Base-by-base conservation (phyloP, 2,888 invertebrate species). In the Craniophora ligustri region DNA sequence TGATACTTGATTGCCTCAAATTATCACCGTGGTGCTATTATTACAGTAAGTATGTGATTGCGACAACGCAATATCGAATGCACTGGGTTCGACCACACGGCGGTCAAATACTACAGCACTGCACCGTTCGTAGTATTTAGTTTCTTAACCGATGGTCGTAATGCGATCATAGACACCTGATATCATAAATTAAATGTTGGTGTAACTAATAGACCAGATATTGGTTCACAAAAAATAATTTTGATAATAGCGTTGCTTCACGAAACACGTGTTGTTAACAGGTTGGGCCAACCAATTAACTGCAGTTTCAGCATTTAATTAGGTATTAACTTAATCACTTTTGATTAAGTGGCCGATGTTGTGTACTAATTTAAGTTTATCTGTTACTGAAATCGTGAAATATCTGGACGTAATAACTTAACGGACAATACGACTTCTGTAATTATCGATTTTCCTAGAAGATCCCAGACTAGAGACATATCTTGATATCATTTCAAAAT, bases 71-170 rank as follows among this genome's bases (percentile, higher is more conserved):
- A 82, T 87, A 89, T 89, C 86, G 64, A 84, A 86, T 88, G 76
- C 82, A 81, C 82, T 72, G 76, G 75, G 76, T 79, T 69, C 75
- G 79, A 90, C 91, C 90, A 83, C 91, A 89, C 67, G 60, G 85
- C 67, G 85, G 85, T 86, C 72, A 76, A 76, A 66, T 67, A 72
- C 53, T 55, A 61, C 53, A 30, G 36, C 75, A 70, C 66, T 64
- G 68, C 72, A 67, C 69, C 77, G 76, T 81, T 76, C 56, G 57
- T 42, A 56, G 79, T 86, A 79, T 89, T 84, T 76, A 78, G 80
- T 91, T 91, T 87, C 90, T 67, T 78, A 85, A 88, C 85, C 81
- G 60, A 79, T 76, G 78, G 70, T 76, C 53, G 89, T 85, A 88
- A 89, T 69, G 73, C 77, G 89, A 91, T 87, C 86, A 81, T 68